These are phyloP conservation scores for Galaxea fascicularis DNA, from an alignment of 92 coral and sea anemone genomes.

Conservation along the genomic window DNA sequence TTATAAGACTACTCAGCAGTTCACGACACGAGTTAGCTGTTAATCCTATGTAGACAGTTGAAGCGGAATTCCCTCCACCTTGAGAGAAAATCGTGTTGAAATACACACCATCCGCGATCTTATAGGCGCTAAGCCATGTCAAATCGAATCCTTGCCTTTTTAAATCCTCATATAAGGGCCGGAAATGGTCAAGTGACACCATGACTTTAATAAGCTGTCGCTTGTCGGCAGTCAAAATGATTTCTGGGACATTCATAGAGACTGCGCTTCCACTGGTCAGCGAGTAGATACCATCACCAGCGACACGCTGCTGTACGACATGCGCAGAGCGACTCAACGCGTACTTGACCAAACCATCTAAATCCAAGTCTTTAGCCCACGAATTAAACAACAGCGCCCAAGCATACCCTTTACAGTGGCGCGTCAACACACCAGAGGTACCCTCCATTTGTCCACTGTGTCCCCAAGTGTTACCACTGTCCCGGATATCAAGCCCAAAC, in stretches of 20 bases:
- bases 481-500: constrained; percentile 48
- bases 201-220: constrained; percentile 21
- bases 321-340: constrained; percentile 15
- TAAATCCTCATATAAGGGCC: constrained; percentile 15
- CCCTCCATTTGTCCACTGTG: constrained; percentile 64
- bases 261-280: neutral
- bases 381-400: constrained; percentile 60
- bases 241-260: neutral
- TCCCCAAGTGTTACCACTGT: constrained; percentile 51
- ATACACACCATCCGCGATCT: constrained; percentile 8
- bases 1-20: neutral
- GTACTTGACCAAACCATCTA: constrained; percentile 48
- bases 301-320: neutral
- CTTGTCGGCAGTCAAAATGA: constrained; percentile 13
- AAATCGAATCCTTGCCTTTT: constrained; percentile 27
- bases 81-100: constrained; percentile 37
- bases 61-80: neutral
- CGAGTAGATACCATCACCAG: neutral
- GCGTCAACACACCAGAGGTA: constrained; percentile 54
- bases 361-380: constrained; percentile 52
- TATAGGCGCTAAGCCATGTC: constrained; percentile 34
- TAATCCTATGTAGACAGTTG: constrained; percentile 15
- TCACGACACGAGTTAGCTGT: constrained; percentile 37
- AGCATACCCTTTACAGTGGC: constrained; percentile 41
- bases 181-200: constrained; percentile 20